A percentile compares a stretch with the other conserved stretches of the same genome.
phyloP scores from a whole-genome alignment of 2,113 vertebrate species.

The Eonycteris spelaea region DNA sequence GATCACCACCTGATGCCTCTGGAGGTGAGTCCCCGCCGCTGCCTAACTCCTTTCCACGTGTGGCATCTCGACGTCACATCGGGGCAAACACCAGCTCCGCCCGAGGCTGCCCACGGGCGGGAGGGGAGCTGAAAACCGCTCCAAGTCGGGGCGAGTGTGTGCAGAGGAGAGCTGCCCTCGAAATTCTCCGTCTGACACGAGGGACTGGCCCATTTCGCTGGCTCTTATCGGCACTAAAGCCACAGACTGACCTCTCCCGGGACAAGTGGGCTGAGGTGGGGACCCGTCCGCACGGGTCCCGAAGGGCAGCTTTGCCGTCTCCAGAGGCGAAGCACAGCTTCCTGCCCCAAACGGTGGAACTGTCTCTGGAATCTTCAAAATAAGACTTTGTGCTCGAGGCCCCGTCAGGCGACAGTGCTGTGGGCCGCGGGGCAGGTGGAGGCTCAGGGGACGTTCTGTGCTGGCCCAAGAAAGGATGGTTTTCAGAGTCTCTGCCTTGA shows the following conservation, averaged over 20 bases:
- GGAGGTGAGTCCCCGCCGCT: not conserved
- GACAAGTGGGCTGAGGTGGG: fast-evolving
- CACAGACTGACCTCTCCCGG: fast-evolving
- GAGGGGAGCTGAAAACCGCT: fast-evolving
- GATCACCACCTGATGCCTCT: fast-evolving
- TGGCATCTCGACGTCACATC: fast-evolving
- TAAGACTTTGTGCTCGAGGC: not conserved
- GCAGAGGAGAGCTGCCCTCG: not conserved
- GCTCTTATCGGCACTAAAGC: not conserved
- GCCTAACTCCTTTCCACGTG: too few relatives aligned
- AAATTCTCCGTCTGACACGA: fast-evolving
- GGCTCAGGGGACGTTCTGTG: fast-evolving
- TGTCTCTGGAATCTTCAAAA: not conserved
- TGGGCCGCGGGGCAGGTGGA: fast-evolving
- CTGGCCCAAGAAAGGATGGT: fast-evolving
- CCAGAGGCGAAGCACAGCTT: not conserved
- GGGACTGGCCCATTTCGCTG: fast-evolving
- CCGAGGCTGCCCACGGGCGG: fast-evolving
- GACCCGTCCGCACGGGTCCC: too few relatives aligned
- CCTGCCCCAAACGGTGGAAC: not conserved
- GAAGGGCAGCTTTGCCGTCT: fast-evolving
- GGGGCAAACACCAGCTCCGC: fast-evolving
- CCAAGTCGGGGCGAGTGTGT: not conserved
- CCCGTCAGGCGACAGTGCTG: not conserved
- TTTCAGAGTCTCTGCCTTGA: not conserved